Conservation (phyloP, 2,113 vertebrate species). For the Vulpes lagopus region DNA sequence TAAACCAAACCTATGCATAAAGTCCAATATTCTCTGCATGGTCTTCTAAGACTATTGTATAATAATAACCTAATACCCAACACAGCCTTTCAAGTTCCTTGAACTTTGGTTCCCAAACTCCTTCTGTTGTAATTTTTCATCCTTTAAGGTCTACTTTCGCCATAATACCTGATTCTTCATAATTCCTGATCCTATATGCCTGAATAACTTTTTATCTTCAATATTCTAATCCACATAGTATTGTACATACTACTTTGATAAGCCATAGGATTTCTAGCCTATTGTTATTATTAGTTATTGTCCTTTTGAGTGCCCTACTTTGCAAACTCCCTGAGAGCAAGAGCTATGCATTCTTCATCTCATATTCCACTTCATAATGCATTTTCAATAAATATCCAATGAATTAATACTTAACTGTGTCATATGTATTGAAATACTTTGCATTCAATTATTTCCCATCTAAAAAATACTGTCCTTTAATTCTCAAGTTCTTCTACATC, state of each 20-base stretch:
- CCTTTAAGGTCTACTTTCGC: background rate
- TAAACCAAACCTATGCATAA: background rate
- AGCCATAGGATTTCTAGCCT: background rate
- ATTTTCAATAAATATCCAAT: constrained; percentile 29
- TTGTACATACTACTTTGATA: background rate
- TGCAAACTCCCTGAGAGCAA: background rate
- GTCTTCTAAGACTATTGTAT: background rate
- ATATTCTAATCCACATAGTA: background rate
- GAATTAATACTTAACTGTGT: background rate
- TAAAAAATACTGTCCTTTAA: constrained; percentile 6
- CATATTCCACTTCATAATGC: background rate
- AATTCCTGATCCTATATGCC: background rate
- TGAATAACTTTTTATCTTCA: constrained; percentile 40
- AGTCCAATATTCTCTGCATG: background rate
- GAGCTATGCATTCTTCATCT: background rate
- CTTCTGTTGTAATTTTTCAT: background rate
- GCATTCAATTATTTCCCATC: background rate
- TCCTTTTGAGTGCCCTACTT: background rate
- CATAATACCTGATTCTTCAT: background rate
- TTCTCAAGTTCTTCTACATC: background rate
- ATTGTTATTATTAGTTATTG: background rate
- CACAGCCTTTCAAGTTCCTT: background rate
- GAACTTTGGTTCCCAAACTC: background rate
- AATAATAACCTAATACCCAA: background rate
- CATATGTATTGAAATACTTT: background rate